Evolutionary conservation across 2,888 invertebrate genomes (phyloP).

Genomic region (Tortricodes alternella): DNA sequence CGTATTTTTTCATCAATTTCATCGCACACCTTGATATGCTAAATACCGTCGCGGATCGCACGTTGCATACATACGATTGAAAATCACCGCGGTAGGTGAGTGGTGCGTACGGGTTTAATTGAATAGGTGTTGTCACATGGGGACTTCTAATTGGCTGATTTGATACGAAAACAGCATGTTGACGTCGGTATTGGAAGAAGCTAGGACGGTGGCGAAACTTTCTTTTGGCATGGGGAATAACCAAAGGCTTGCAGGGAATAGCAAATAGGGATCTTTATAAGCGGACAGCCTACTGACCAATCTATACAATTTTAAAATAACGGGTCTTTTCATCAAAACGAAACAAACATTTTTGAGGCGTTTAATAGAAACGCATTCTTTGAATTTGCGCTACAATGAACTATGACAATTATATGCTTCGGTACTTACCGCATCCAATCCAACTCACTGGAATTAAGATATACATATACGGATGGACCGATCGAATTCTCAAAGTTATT

Average conservation of each 20-base stretch:
- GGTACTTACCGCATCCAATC: too few species aligned
- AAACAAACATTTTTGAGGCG: too few species aligned
- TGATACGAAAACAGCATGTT: constrained; percentile 77
- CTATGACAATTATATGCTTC: too few species aligned
- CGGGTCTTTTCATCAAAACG: too few species aligned
- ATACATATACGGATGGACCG: too few species aligned
- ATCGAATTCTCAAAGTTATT: too few species aligned
- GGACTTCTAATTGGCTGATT: constrained; percentile 82
- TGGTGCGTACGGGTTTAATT: constrained; percentile 75
- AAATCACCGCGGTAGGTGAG: constrained; percentile 80
- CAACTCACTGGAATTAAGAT: too few species aligned
- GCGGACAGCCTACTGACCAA: constrained; percentile 47
- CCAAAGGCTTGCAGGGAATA: constrained; percentile 63
- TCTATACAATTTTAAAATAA: too few species aligned
- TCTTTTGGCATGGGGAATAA: constrained; percentile 76
- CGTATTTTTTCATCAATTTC: constrained; percentile 74
- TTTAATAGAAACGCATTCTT: too few species aligned
- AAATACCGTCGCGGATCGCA: constrained; percentile 72
- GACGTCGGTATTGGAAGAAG: constrained; percentile 69
- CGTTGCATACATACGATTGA: constrained; percentile 80
- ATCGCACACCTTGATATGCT: constrained; percentile 76
- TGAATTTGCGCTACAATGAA: too few species aligned
- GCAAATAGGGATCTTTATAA: constrained; percentile 55
- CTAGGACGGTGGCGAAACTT: constrained; percentile 77
- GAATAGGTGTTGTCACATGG: constrained; percentile 72